Conservation (phyloP, 2,888 invertebrate genomes). For the Ennomos fuscantarius region DNA sequence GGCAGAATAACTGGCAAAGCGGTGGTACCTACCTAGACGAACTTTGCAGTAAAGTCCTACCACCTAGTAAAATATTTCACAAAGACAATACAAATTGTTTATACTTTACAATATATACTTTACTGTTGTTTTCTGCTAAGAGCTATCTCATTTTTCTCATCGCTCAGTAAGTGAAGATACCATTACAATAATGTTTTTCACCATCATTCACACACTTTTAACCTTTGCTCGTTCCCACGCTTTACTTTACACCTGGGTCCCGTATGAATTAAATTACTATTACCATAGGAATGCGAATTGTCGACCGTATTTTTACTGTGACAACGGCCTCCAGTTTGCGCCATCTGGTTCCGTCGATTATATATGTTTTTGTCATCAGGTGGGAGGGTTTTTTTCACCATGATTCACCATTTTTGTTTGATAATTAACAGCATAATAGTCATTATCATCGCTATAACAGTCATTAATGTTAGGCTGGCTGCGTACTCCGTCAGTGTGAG, state of each 20-base stretch:
- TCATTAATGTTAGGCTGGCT: no score
- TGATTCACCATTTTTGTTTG: no score
- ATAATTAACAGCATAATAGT: no score
- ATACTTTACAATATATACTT: neutral
- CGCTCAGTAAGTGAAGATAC: neutral
- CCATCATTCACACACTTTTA: conserved; percentile 17
- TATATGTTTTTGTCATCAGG: no score
- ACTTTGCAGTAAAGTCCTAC: no score
- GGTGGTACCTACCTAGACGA: no score
- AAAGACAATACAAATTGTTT: no score
- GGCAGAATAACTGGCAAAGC: no score
- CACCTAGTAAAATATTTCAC: no score
- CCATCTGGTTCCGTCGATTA: conserved; percentile 3
- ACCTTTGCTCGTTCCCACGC: conserved; percentile 22
- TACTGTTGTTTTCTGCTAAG: conserved; percentile 7
- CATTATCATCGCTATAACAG: no score
- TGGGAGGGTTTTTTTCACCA: no score
- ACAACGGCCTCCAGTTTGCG: conserved; percentile 1
- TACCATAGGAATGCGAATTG: conserved; percentile 17
- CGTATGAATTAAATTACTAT: conserved; percentile 21
- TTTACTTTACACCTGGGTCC: conserved; percentile 26
- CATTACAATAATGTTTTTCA: conserved; percentile 11
- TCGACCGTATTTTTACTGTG: conserved; percentile 4
- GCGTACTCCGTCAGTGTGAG: no score
- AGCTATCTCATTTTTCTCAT: conserved; percentile 13